Evolutionary conservation across 2,888 invertebrate genomes (phyloP).

Genomic region (Zaprionus lineosus): DNA sequence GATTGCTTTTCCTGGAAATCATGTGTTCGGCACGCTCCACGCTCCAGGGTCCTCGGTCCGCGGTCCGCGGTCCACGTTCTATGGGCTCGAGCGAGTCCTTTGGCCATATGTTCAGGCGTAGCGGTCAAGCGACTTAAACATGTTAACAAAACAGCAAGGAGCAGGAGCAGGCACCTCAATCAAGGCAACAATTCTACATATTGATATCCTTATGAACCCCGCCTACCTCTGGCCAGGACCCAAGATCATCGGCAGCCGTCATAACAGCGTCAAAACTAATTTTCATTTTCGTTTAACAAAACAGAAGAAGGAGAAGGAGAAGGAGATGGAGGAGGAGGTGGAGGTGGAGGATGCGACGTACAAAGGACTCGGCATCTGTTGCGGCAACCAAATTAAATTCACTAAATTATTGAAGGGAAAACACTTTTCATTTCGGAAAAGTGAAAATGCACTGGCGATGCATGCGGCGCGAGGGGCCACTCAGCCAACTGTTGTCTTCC

Average conservation of each 20-base stretch:
- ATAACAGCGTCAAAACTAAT: conserved; percentile 76
- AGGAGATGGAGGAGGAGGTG: neutral
- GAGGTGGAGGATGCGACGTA: conserved; percentile 2
- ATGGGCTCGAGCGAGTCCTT: too few relatives aligned
- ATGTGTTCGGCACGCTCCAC: conserved; percentile 58
- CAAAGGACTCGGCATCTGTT: conserved; percentile 61
- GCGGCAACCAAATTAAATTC: conserved; percentile 61
- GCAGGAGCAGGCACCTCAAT: conserved; percentile 53
- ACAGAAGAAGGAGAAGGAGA: conserved; percentile 7
- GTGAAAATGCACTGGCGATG: conserved; percentile 62
- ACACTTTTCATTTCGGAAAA: conserved; percentile 73
- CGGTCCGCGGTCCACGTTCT: too few relatives aligned
- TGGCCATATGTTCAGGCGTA: conserved; percentile 49
- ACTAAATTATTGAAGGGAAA: conserved; percentile 56
- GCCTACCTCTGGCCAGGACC: too few relatives aligned
- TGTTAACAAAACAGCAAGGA: conserved; percentile 28
- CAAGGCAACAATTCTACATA: conserved; percentile 39
- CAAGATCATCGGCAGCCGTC: conserved; percentile 55
- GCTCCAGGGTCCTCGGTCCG: too few relatives aligned
- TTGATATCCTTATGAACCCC: neutral
- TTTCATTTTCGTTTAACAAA: conserved; percentile 60
- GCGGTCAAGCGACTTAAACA: conserved; percentile 28
- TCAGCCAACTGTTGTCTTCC: conserved; percentile 52
- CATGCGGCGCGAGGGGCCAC: conserved; percentile 10
- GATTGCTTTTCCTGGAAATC: conserved; percentile 56